phyloP scores from a whole-genome alignment of 2,888 invertebrate genomes.

The Cephus sareptanus region DNA sequence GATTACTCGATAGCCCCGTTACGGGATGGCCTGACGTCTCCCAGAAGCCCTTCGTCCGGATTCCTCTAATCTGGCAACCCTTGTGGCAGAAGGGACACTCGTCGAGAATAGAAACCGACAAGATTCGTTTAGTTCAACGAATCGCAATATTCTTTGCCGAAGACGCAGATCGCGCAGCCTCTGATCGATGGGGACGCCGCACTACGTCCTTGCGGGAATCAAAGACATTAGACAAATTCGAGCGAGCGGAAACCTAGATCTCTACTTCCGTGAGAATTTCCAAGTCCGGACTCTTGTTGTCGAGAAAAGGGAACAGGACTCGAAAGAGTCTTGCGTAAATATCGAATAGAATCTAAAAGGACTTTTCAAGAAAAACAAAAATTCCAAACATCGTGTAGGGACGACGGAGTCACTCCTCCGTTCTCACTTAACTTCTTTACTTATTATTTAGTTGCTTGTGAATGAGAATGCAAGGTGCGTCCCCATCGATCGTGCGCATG shows the following conservation, averaged over 20 bases:
- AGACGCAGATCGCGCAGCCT: too few species aligned
- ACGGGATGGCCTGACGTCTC: conserved; percentile 35
- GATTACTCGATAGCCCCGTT: not conserved
- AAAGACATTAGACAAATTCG: not conserved
- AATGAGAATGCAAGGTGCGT: not conserved
- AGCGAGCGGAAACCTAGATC: not conserved
- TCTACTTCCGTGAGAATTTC: not conserved
- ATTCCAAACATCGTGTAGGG: not conserved
- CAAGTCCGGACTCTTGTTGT: too few species aligned
- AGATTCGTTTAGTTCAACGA: not conserved
- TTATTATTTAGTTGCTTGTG: not conserved
- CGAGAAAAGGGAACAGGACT: too few species aligned
- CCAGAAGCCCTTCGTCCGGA: conserved; percentile 20
- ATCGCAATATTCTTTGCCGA: not conserved
- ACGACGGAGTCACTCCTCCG: too few species aligned
- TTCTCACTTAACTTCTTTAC: too few species aligned
- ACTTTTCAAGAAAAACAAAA: not conserved
- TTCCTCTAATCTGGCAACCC: not conserved
- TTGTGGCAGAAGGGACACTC: not conserved
- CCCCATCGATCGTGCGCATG: too few species aligned
- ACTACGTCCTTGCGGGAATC: too few species aligned
- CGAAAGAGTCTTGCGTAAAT: not conserved
- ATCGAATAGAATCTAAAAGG: not conserved
- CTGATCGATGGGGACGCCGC: too few species aligned
- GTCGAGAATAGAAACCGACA: not conserved